Evolutionary conservation across 2,888 invertebrate genomes (phyloP), one percentile per base, ranked within the genome.

Genomic region (Pedicia rivosa): DNA sequence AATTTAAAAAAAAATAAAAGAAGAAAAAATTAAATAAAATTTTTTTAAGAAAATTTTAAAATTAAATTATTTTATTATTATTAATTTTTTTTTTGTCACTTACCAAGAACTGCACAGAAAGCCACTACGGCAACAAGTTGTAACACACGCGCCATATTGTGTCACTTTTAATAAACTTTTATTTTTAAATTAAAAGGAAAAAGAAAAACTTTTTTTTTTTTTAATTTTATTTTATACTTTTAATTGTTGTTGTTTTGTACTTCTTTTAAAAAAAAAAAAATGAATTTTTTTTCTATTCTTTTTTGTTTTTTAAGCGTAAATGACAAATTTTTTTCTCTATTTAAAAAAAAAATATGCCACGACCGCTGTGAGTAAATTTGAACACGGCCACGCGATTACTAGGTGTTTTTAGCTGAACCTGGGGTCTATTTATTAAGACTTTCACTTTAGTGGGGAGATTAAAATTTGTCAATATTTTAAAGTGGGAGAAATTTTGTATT

Each of bases 361-460:
- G 20, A 15, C n/a, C 30, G 30, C 17, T 15, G 9, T n/a, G 35
- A 16, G 35, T 27, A 20, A 22, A 26, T 13, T 19, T 12, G 16
- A 54, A 59, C 55, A 59, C 57, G 56, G 59, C 56, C 57, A 57
- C 56, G 56, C 52, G 57, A 56, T 57, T 56, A 62, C 62, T 62
- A 62, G 59, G 58, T 61, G 61, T 58, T 60, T 57, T 54, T 56
- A 52, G 49, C 46, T 47, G 46, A 48, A 51, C 52, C 51, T 54
- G 52, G 54, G 60, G 59, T 58, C 62, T 62, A 62, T 62, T 62
- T 62, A 62, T 62, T 56, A 62, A 62, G 60, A 56, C 51, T 52
- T 46, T 48, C 49, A 48, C 54, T 46, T 44, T 44, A 48, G 48
- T 50, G 55, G 55, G 59, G 59, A 30, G 20, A 32, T 20, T 17